Percentiles rank a stretch among this genome's conserved stretches.
Conservation (phyloP, 2,797 vertebrate genomes). For the Coccyzus lansbergi region DNA sequence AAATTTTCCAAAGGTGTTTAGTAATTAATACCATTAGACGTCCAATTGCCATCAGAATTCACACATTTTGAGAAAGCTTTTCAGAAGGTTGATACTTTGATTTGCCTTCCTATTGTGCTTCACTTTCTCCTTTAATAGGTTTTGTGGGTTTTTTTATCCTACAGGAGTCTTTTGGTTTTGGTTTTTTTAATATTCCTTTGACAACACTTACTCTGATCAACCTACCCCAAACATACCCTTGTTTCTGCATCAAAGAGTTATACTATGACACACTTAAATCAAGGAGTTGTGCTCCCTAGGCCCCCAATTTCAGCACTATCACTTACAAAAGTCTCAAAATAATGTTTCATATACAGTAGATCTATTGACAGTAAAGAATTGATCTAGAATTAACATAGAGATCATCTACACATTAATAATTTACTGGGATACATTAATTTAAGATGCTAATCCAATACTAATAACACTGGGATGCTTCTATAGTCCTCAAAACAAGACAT, state of each 20-base stretch:
- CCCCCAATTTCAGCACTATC: neutral
- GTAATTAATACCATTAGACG: neutral
- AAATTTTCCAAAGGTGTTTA: neutral
- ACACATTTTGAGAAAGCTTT: neutral
- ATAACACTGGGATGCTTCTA: constrained; percentile 24
- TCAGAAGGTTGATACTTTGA: neutral
- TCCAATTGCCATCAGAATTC: neutral
- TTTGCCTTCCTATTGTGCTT: neutral
- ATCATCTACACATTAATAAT: neutral
- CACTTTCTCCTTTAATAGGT: neutral
- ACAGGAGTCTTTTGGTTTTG: no score
- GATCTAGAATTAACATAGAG: neutral
- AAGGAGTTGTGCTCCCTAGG: neutral
- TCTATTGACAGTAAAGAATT: neutral
- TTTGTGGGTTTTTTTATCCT: neutral
- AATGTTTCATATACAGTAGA: neutral
- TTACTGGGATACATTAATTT: neutral
- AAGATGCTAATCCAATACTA: neutral
- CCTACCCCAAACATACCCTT: neutral
- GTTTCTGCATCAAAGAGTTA: neutral
- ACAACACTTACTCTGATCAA: neutral
- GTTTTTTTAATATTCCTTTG: neutral
- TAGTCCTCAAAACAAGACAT: constrained; percentile 36
- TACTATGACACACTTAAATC: neutral
- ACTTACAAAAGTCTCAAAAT: neutral